Evolutionary conservation across 2,888 invertebrate species (phyloP), one percentile per base, ranked within the genome.

Genomic region (Pseudeuparius sepicola): DNA sequence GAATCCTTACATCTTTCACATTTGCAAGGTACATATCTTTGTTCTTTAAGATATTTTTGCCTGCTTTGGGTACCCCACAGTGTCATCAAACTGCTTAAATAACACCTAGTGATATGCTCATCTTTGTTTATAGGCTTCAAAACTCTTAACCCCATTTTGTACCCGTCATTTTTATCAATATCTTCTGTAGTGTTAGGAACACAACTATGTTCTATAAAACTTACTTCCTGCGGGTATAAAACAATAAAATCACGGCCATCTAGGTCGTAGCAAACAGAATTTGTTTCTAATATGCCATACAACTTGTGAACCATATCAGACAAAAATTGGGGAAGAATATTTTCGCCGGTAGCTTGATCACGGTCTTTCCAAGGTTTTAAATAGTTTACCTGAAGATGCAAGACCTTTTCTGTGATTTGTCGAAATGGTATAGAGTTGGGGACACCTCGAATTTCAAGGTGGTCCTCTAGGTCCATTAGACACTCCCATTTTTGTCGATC

Each of bases 271-370:
- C 84, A 83, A 52, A 83, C 63, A 4, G 78, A 78, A 45, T 86
- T 85, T 2, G 83, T 79, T 46, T 86, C 84, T 24, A 85, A 74
- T 29, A 84, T 72, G 3, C 82, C 85, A 47, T 81, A 83, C 37
- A 85, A 70, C 49, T 66, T 72, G 38, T 80, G 79, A 14, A 86
- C 60, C 2, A 75, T 42, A 26, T 68, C 64, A 4, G 62, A 44
- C 1, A 70, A 68, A 20, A 66, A 58, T 17, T 67, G 61, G 2
- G 60, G 58, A 1, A 71, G 42, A 40, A 69, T 57, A 47, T 60
- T 62, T 3, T 56, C 56, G 31, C 57, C 39, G 0, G 52, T 42
- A 33, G 58, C 54, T 10, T 55, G 53, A 39, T 70, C 67, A 0
- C 69, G 50, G 34, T 57, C 56, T 41, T 56, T 56, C 2, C 68